Base-by-base conservation (phyloP, 2,888 invertebrate genomes). In the Blomia tropicalis region DNA sequence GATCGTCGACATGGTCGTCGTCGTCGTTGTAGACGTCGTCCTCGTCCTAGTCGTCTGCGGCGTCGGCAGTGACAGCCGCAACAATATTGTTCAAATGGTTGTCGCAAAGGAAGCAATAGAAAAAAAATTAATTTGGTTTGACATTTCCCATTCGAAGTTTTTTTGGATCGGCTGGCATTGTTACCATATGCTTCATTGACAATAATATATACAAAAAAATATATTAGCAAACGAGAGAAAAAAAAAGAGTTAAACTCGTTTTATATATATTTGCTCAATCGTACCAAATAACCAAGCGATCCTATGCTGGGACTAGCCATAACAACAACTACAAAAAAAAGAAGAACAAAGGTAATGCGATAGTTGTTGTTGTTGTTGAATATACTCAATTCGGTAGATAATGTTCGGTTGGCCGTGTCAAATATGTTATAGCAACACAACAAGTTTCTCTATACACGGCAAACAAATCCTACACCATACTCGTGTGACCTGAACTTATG, bases 121-220 rank as follows among this genome's bases (percentile, higher is more conserved):
- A n/a, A n/a, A n/a, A n/a, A n/a, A 47, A 47, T 47, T 47, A 47
- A 47, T 47, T 47, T 47, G 51, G 51, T 14, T 47, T 47, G 51
- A 47, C 51, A 47, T 47, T 47, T 47, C 51, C 27, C 51, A 17
- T n/a, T 41, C 41, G 14, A n/a, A n/a, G n/a, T n/a, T 41, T n/a
- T 41, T n/a, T 41, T 41, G 14, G 14, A 17, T 41, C n/a, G 41
- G 14, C 41, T 41, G 41, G 14, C 41, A 41, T 14, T 41, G 41
- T 41, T 17, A n/a, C 41, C n/a, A 14, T 41, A 17, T 41, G 14
- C n/a, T 14, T 41, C 14, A 17, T n/a, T 41, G 41, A 41, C n/a
- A 14, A 41, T n/a, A 41, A 41, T n/a, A n/a, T n/a, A n/a, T n/a
- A n/a, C n/a, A n/a, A n/a, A n/a, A n/a, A n/a, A n/a, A n/a, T n/a